Evolutionary conservation across 2,888 invertebrate species (phyloP), one percentile per base, ranked within the genome.

Genomic region (Marasmarcha lunaedactyla): DNA sequence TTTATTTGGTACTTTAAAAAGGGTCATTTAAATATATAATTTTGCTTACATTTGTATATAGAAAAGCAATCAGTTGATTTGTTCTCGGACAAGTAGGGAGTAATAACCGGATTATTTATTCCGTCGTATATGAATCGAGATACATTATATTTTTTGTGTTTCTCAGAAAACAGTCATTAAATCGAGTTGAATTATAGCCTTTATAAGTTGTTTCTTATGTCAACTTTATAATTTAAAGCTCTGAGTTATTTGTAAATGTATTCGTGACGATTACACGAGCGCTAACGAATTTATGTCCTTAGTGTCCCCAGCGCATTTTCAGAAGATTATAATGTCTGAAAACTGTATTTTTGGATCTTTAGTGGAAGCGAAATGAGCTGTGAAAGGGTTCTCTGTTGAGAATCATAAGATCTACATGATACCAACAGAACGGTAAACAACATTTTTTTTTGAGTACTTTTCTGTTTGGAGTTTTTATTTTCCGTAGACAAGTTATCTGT

Each of bases 151-250:
- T 30, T 30, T 30, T 30, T 30, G 30, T 11, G n/a, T 30, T 30
- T 30, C 30, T 10, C 11, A 11, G 30, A 30, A 30, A 30, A 30
- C 30, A 30, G 35, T 68, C 71, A 70, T 70, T 65, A 67, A 68
- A 68, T 60, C 57, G 55, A 52, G 55, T 60, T 74, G 64, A 78
- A 61, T 67, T 73, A 79, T 71, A 46, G 57, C 6, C 72, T 70
- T 63, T 74, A 77, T 73, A 76, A 71, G 73, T 73, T 79, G 79
- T 79, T 78, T 79, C 76, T 71, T 69, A 70, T 71, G 78, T 83
- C 83, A 81, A 81, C 79, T 83, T 81, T 77, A 67, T 76, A 79
- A 83, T 79, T 74, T 79, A 83, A 64, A 57, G 64, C 59, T 47
- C 69, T 79, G 70, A 81, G 61, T 77, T 77, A 76, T 74, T 64